Evolutionary conservation across 53 echinoderm and acorn worm species (phyloP).

Genomic region (Holothuria leucospilota): DNA sequence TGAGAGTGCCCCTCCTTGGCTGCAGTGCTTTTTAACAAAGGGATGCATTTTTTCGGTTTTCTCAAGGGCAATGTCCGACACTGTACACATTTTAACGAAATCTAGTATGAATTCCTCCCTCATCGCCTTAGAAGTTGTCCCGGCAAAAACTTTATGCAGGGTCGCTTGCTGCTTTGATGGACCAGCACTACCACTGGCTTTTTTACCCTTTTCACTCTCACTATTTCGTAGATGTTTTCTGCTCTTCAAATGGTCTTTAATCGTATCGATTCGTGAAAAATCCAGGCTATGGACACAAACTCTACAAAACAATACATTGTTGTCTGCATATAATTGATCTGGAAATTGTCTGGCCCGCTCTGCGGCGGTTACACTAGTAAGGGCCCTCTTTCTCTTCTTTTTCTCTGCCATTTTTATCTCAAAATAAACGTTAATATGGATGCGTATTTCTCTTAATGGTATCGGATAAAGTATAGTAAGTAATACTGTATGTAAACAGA

Average conservation of each 20-base stretch:
- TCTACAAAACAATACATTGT: too few species aligned
- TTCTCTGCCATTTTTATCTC: constrained; percentile 43
- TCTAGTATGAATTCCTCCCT: constrained; percentile 65
- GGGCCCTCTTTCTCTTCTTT: constrained; percentile 48
- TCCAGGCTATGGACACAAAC: constrained; percentile 65
- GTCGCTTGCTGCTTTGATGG: constrained; percentile 48
- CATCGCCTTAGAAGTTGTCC: constrained; percentile 37
- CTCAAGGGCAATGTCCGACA: constrained; percentile 63
- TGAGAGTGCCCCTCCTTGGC: constrained; percentile 68
- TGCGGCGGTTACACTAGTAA: constrained; percentile 30
- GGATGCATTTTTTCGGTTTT: constrained; percentile 68
- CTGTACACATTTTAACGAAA: constrained; percentile 58
- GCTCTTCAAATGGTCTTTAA: constrained; percentile 68
- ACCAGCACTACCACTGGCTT: background rate
- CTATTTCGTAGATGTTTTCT: constrained; percentile 64
- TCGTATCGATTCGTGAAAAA: constrained; percentile 58
- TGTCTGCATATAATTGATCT: too few species aligned
- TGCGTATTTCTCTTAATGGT: constrained; percentile 26
- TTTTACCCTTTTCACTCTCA: constrained; percentile 20
- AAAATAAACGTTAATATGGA: too few species aligned
- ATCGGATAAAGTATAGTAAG: too few species aligned
- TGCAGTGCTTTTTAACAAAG: constrained; percentile 65
- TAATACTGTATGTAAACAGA: too few species aligned
- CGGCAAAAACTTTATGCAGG: constrained; percentile 30
- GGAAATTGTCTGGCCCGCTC: constrained; percentile 56